phyloP scores from a whole-genome alignment of 2,888 invertebrate genomes.

The Acleris literana region DNA sequence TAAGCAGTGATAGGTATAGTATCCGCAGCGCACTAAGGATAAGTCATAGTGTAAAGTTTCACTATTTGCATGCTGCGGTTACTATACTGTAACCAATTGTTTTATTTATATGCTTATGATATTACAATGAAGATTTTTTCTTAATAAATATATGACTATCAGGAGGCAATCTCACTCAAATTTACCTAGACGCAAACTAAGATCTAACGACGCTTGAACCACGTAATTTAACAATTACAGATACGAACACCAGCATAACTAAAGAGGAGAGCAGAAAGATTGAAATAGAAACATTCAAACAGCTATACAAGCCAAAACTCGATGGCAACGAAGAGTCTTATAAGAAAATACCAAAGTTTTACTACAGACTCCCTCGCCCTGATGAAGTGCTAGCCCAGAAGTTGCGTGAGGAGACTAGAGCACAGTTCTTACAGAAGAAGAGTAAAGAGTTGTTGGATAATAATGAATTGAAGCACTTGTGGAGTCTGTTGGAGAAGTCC shows the following conservation, averaged over 20 bases:
- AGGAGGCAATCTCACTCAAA: too few species aligned
- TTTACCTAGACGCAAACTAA: too few species aligned
- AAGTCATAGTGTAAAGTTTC: too few species aligned
- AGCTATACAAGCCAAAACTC: conserved; percentile 79
- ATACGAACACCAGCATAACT: conserved; percentile 66
- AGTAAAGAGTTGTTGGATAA: conserved; percentile 93
- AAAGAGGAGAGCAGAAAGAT: conserved; percentile 74
- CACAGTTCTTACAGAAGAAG: conserved; percentile 92
- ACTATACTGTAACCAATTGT: too few species aligned
- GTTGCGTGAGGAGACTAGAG: conserved; percentile 93
- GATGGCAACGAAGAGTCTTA: conserved; percentile 78
- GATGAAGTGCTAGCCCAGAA: conserved; percentile 91
- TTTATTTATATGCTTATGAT: too few species aligned
- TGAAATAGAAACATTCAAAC: conserved; percentile 82
- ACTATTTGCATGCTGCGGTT: too few species aligned
- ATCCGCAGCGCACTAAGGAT: too few species aligned
- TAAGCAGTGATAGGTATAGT: too few species aligned
- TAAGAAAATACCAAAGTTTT: conserved; percentile 89
- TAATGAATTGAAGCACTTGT: conserved; percentile 92
- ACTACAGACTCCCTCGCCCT: conserved; percentile 89
- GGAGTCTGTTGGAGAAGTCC: conserved; percentile 92
- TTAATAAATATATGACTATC: too few species aligned
- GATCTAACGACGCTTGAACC: too few species aligned
- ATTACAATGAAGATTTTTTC: too few species aligned
- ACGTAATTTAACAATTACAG: conserved; percentile 44